A percentile compares a stretch with the other conserved stretches of the same genome.
phyloP scores from a whole-genome alignment of 2,888 invertebrate genomes.

The Trichogramma dendrolimi region DNA sequence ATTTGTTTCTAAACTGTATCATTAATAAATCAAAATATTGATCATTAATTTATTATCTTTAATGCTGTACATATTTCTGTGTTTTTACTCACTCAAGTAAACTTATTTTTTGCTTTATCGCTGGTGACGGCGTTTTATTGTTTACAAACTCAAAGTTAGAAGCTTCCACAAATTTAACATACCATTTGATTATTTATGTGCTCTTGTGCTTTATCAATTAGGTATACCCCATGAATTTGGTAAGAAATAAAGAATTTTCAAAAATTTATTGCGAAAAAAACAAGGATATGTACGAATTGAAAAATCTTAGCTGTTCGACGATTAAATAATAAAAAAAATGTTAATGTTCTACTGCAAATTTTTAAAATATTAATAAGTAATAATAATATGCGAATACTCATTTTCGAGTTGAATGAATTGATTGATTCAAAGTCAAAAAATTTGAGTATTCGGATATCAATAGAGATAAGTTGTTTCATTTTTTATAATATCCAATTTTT shows the following conservation, averaged over 20 bases:
- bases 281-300: background rate
- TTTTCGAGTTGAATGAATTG: conserved; percentile 6
- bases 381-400: conserved; percentile 38
- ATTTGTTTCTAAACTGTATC: no score
- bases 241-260: no score
- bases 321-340: conserved; percentile 11
- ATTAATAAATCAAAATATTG: conserved; percentile 13
- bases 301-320: conserved; percentile 11
- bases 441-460: conserved; percentile 40
- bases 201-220: background rate
- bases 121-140: conserved; percentile 14
- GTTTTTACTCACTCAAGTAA: background rate
- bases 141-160: background rate
- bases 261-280: background rate
- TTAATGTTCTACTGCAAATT: conserved; percentile 53
- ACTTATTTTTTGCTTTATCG: conserved; percentile 12
- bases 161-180: background rate
- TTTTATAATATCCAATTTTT: conserved; percentile 46
- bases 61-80: conserved; percentile 9
- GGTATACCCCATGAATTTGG: no score
- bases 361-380: conserved; percentile 37
- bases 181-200: conserved; percentile 4
- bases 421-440: background rate
- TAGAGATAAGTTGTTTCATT: conserved; percentile 46
- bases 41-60: conserved; percentile 3